Evolutionary conservation across 2,888 invertebrate genomes (phyloP), one percentile per base, ranked within the genome.

Genomic region (Heteropelma amictum): DNA sequence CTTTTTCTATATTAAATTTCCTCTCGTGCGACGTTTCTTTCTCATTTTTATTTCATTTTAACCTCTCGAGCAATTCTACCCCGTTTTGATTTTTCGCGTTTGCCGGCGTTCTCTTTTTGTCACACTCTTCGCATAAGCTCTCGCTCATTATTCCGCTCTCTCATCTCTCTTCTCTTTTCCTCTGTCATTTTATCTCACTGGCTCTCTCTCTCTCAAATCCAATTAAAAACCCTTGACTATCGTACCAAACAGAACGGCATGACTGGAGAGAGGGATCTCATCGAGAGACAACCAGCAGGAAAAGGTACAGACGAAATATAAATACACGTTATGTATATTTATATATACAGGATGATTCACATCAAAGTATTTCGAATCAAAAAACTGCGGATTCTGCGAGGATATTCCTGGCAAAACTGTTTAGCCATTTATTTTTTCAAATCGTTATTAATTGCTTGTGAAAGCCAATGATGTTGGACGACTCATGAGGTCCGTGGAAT

Each of bases 211-310:
- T 42, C 83, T 86, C 84, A 83, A 87, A 87, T 87, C 87, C 87
- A 87, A 87, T 87, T 87, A 87, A 87, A 87, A 87, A 86, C 82
- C 80, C 81, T 82, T 84, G 82, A 82, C 83, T 84, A 86, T 86
- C 86, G 83, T 84, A 82, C 83, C 84, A 84, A 85, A 83, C 84
- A 81, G 42, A 65, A 83, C 83, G 80, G 49, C 35, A 21, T 19
- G 30, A 30, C 47, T 49, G 33, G 45, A 54, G 60, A 35, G 56
- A 49, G 60, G 23, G 28, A 38, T 38, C 64, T 60, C 53, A 70
- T 70, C 47, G 69, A 54, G n/a, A n/a, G 70, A 70, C 56, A 63
- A 58, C 63, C 56, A 58, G 42, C 35, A 67, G 68, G 30, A 60
- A 49, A 65, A 45, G 33, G 17, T 19, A 53, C 45, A n/a, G 42